Evolutionary conservation across 1,140 invertebrate species (phyloP), one percentile per base, ranked within the genome.

Genomic region (Drosophila elegans): DNA sequence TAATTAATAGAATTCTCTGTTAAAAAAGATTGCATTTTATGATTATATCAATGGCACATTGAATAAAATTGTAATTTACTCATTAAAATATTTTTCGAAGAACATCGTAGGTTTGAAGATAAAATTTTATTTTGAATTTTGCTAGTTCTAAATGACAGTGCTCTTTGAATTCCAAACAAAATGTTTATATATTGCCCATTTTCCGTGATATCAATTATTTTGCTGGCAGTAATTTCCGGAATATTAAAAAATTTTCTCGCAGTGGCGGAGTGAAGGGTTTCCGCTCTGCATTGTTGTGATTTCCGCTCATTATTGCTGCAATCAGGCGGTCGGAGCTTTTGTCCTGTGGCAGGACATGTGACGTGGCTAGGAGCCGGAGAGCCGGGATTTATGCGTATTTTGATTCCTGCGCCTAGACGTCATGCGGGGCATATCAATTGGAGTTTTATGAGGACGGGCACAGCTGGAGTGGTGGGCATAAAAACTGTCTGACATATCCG

Each of bases 221-320:
- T 53, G 59, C 46, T 46, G 27, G 21, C 57, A 55, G 74, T 78
- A 21, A 21, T 21, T 21, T 21, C 0, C 6, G 29, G 7, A 32
- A 7, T 32, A 6, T 7, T 1, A 7, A 6, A 27, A 1, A 1
- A 42, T 46, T 69, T 53, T 63, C 46, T 46, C 29, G 21, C 57
- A 55, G 74, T 78, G 73, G 51, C 44, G 27, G 69, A 52, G 49
- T 45, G 56, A 42, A 54, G 73, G 80, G 53, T 52, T 66, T 68
- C 34, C 64, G 60, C n/a, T 52, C 9, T 52, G 52, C 63, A 78
- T 71, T 79, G 71, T 84, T 83, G 64, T 68, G 71, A 83, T 84
- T 83, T 80, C 72, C 75, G 83, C 84, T 88, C 83, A 88, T 88
- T 88, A 88, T 88, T 80, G 72, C 76, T 76, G 79, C 83, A 88